Percentiles rank a stretch among this genome's conserved stretches.
Evolutionary conservation across 1,140 invertebrate genomes (phyloP).

Genomic region (Drosophila nannoptera): DNA sequence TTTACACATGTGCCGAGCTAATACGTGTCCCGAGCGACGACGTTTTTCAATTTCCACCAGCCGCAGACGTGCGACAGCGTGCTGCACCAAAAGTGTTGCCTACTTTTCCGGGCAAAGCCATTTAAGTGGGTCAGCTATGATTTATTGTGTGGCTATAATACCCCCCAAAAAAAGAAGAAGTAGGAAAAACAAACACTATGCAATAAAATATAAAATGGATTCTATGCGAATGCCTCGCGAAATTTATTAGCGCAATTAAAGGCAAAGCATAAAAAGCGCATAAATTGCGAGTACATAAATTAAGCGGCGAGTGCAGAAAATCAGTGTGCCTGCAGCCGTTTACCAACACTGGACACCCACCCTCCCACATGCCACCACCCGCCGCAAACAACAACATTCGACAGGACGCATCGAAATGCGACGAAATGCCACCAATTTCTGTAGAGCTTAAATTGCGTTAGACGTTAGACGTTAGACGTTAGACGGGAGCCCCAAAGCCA

Average conservation of each 20-base stretch:
- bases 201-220: constrained; percentile 29
- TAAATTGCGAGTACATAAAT: constrained; percentile 28
- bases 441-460: constrained; percentile 69
- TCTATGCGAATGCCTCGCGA: constrained; percentile 17
- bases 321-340: constrained; percentile 53
- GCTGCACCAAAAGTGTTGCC: constrained; percentile 37
- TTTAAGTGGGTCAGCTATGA: constrained; percentile 48
- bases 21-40: constrained; percentile 58
- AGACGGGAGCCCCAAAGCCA: constrained; percentile 1
- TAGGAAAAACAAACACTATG: no score
- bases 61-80: constrained; percentile 30
- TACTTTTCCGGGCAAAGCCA: constrained; percentile 23
- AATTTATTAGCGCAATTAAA: constrained; percentile 71
- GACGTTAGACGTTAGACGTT: constrained; percentile 34
- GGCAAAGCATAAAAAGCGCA: constrained; percentile 28
- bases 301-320: constrained; percentile 28
- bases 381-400: constrained; percentile 18
- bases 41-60: constrained; percentile 67
- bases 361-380: constrained; percentile 52
- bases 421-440: constrained; percentile 71
- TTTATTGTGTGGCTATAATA: constrained; percentile 38
- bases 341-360: constrained; percentile 40
- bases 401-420: constrained; percentile 50
- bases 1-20: constrained; percentile 73
- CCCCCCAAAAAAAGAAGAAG: constrained; percentile 15